A percentile compares a stretch with the other conserved stretches of the same genome.
phyloP scores from a whole-genome alignment of 2,888 invertebrate species.

The Abrostola triplasia region DNA sequence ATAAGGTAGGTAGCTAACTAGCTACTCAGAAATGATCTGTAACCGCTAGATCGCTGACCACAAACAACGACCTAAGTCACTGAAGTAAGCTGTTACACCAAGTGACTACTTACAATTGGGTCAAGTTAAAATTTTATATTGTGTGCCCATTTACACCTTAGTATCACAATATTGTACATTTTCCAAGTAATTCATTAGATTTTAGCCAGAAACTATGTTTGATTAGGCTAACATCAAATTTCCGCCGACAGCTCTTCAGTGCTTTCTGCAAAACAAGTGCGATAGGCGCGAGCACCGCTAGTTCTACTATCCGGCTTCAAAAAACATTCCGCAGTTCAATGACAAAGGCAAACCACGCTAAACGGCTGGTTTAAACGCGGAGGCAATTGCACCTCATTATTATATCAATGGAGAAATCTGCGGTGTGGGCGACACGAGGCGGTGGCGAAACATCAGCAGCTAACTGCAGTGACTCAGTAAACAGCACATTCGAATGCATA shows the following conservation, averaged over 20 bases:
- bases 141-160: conserved; percentile 26
- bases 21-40: conserved; percentile 49
- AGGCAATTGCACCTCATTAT: conserved; percentile 76
- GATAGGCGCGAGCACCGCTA: conserved; percentile 56
- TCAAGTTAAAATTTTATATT: conserved; percentile 56
- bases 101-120: conserved; percentile 53
- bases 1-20: too few relatives aligned
- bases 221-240: conserved; percentile 16
- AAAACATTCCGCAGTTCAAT: conserved; percentile 76
- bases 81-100: conserved; percentile 50
- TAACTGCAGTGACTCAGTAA: conserved; percentile 73
- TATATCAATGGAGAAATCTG: conserved; percentile 84
- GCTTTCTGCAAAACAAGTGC: conserved; percentile 39
- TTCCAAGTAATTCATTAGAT: background rate
- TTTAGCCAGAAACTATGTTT: background rate
- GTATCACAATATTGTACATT: background rate
- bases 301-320: conserved; percentile 62
- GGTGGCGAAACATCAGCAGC: conserved; percentile 72
- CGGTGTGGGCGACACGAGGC: conserved; percentile 72
- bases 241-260: conserved; percentile 21
- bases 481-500: conserved; percentile 73
- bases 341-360: conserved; percentile 80
- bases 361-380: conserved; percentile 66
- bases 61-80: conserved; percentile 50
- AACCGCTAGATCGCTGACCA: conserved; percentile 39